Conservation (phyloP, 2,888 invertebrate genomes). For the Augiades crinisus region DNA sequence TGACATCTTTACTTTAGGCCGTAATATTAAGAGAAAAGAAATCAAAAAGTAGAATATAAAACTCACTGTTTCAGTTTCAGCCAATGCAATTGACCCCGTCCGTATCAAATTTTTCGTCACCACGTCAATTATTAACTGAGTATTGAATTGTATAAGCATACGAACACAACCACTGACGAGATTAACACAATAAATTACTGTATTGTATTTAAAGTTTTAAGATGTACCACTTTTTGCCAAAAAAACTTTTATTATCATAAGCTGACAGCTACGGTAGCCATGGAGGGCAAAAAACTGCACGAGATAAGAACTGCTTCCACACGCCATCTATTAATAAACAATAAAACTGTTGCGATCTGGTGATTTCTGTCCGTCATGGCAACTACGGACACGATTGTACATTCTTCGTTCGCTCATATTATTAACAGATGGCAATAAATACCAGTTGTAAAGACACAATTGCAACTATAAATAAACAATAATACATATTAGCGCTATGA, state of each 20-base stretch:
- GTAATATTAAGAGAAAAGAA: background rate
- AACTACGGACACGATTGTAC: background rate
- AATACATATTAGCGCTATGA: too few species aligned
- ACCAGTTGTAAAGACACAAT: too few species aligned
- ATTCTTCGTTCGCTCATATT: background rate
- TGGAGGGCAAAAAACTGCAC: conserved; percentile 35
- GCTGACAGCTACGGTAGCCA: conserved; percentile 66
- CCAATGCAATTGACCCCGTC: conserved; percentile 37
- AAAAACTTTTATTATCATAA: conserved; percentile 54
- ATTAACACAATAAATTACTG: conserved; percentile 33
- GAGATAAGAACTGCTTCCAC: conserved; percentile 23
- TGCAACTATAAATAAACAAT: too few species aligned
- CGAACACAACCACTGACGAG: conserved; percentile 30
- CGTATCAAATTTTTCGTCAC: conserved; percentile 31
- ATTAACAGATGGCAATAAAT: background rate
- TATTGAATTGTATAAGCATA: conserved; percentile 26
- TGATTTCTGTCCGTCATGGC: background rate
- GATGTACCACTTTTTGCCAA: conserved; percentile 43
- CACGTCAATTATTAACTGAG: conserved; percentile 25
- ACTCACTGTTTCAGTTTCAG: conserved; percentile 49
- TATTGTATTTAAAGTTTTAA: conserved; percentile 16
- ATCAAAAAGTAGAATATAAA: conserved; percentile 3
- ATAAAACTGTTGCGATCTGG: background rate
- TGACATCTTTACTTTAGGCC: background rate
- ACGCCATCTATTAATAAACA: conserved; percentile 50